phyloP scores from a whole-genome alignment of 2,797 vertebrate species.

The Uromys caudimaculatus region DNA sequence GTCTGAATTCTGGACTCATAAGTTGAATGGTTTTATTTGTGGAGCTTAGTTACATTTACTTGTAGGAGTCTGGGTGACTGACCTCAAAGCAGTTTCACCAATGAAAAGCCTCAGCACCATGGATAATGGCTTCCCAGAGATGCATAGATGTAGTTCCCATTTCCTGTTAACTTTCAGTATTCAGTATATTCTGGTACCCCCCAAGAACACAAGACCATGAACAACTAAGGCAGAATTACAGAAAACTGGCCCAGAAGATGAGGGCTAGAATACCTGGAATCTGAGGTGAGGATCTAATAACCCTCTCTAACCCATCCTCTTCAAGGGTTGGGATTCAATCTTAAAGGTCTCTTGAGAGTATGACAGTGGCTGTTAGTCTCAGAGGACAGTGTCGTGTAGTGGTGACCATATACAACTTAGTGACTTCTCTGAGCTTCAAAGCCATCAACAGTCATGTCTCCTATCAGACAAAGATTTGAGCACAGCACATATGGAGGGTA shows the following conservation, averaged over 20 bases:
- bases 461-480: background rate
- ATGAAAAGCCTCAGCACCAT: too few relatives aligned
- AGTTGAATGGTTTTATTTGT: background rate
- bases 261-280: background rate
- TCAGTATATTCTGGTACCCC: background rate
- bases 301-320: background rate
- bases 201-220: too few relatives aligned
- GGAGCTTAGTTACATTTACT: background rate
- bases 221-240: background rate
- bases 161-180: background rate
- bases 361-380: background rate
- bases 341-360: background rate
- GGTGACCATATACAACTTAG: background rate
- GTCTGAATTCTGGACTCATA: background rate
- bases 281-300: background rate
- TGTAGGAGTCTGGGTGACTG: background rate
- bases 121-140: background rate
- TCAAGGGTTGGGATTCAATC: background rate
- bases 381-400: too few relatives aligned
- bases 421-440: background rate
- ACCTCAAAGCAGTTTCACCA: background rate
- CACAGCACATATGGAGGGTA: too few relatives aligned
- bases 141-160: background rate
- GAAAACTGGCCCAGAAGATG: background rate
- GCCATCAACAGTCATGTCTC: background rate